phyloP scores from a whole-genome alignment of 2,888 invertebrate genomes.

The Caenorhabditis sp. region DNA sequence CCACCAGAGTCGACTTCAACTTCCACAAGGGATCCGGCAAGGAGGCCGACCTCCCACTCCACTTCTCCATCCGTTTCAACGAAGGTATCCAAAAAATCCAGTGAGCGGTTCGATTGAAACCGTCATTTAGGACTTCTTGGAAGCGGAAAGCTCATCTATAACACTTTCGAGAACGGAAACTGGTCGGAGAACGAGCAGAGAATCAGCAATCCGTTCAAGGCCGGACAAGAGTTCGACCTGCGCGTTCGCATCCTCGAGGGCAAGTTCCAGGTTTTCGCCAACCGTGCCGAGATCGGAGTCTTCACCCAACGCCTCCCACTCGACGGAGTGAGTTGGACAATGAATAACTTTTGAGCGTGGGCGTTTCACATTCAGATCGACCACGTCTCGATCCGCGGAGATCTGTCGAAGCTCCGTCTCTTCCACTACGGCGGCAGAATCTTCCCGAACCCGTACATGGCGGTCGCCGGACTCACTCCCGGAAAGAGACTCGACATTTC shows the following conservation, averaged over 20 bases:
- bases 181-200: slow-evolving; percentile 78
- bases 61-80: slow-evolving; percentile 78
- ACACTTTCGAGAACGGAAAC: slow-evolving; percentile 75
- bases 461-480: slow-evolving; percentile 75
- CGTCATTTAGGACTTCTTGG: no score
- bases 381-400: slow-evolving; percentile 77
- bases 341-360: not conserved
- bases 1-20: slow-evolving; percentile 77
- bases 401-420: slow-evolving; percentile 72
- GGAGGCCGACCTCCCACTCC: slow-evolving; percentile 77
- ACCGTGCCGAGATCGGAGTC: slow-evolving; percentile 75
- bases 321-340: slow-evolving; percentile 69
- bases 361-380: slow-evolving; percentile 64
- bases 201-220: slow-evolving; percentile 76
- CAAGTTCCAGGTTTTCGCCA: slow-evolving; percentile 78
- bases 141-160: slow-evolving; percentile 76
- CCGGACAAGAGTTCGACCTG: slow-evolving; percentile 74
- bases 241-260: slow-evolving; percentile 75
- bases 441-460: slow-evolving; percentile 77
- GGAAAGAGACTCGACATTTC: slow-evolving; percentile 77
- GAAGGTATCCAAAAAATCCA: no score
- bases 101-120: no score
- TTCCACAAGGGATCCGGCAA: slow-evolving; percentile 77
- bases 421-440: slow-evolving; percentile 78
- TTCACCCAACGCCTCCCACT: slow-evolving; percentile 76